Evolutionary conservation across 2,888 invertebrate genomes (phyloP).

Genomic region (Chaetogeoica ovagalla): DNA sequence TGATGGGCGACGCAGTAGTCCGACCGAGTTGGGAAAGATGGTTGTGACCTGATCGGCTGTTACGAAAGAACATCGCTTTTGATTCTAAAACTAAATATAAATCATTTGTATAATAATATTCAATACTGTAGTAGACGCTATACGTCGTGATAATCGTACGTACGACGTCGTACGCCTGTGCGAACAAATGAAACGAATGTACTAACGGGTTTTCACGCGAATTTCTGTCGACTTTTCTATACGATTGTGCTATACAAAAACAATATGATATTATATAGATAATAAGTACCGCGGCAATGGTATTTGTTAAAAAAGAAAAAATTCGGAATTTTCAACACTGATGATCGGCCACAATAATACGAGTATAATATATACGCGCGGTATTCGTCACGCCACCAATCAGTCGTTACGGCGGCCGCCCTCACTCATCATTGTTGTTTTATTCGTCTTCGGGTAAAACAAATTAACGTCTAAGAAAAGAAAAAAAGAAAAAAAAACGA

Average conservation of each 20-base stretch:
- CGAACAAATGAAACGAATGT: neutral
- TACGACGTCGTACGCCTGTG: too few species aligned
- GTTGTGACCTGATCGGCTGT: too few species aligned
- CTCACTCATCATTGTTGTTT: slow-evolving; percentile 22
- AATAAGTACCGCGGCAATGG: neutral
- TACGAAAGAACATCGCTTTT: too few species aligned
- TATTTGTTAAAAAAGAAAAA: slow-evolving; percentile 11
- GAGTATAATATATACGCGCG: neutral
- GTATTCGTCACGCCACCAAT: slow-evolving; percentile 27
- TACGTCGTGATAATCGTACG: too few species aligned
- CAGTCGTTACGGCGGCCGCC: slow-evolving; percentile 13
- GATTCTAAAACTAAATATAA: too few species aligned
- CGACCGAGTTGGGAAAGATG: too few species aligned
- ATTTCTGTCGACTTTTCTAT: neutral
- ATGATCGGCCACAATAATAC: neutral
- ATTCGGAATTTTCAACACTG: slow-evolving; percentile 34
- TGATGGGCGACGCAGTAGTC: too few species aligned
- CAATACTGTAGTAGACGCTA: too few species aligned
- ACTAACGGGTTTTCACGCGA: neutral
- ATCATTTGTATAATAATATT: too few species aligned
- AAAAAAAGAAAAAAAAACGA: neutral
- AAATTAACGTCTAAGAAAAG: slow-evolving; percentile 15
- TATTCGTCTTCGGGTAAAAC: slow-evolving; percentile 29
- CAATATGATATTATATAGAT: neutral
- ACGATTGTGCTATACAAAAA: neutral